Base-by-base conservation (phyloP, 2,113 vertebrate species). In the Entomyzon cyanotis region DNA sequence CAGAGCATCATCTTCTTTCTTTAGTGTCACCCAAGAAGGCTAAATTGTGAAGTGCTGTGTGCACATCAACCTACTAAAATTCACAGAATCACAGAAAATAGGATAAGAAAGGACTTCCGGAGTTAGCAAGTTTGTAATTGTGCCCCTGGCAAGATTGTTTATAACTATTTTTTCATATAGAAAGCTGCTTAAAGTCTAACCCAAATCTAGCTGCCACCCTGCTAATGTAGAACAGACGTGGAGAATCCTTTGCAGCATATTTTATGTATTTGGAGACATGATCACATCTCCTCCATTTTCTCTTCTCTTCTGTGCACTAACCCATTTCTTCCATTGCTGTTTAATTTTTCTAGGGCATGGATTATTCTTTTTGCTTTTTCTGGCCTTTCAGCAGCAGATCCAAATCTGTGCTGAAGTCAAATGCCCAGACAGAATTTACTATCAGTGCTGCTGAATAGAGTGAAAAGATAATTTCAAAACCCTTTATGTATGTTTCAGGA, bases 381-480 rank as follows among this genome's bases (percentile, higher is more conserved):
- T 76, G 59, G 46, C 30, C 73, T 58, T 94, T 77, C 83, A 90
- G 71, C 63, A 90, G 59, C 59, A 90, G 85, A 94, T 93, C 59
- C 88, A 92, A 92, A 92, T 93, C 82, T 90, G 41, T 92, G 79
- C 71, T 73, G 46, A 73, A 96, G 79, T 84, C 59, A 5, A 88
- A 93, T 50, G 31, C 67, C 46, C 75, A 58, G 55, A 24, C 39
- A 77, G 75, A 90, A 76, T 93, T 91, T 71, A 53, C 85, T 71
- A 16, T 83, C n/a, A 21, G 21, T 87, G 85, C 62, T 83, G 53
- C 46, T 94, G 90, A 90, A 92, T 49, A 73, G 50, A 93, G 44
- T 39, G 71, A 90, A 86, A 94, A 94, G 67, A 94, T 90, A 5
- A 77, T 90, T 94, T 88, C 70, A 90, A 86, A 90, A 18, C 46